Conservation (phyloP, 2,113 vertebrate species). For the Dascyllus trimaculatus region DNA sequence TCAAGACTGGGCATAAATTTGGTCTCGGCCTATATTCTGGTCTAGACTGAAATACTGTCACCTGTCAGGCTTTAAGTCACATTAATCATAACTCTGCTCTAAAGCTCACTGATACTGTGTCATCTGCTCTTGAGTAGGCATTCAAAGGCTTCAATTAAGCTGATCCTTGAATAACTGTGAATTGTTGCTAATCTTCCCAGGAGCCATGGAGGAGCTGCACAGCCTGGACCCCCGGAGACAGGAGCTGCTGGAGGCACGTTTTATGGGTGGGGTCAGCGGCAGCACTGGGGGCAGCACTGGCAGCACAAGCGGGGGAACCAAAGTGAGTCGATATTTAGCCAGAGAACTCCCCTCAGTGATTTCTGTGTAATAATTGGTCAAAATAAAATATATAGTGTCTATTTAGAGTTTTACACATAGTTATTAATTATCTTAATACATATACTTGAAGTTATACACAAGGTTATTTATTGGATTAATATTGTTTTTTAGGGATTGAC, state of each 20-base stretch:
- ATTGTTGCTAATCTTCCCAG: constrained; percentile 76
- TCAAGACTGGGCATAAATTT: not conserved
- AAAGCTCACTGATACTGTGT: constrained; percentile 19
- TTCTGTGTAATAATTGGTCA: not conserved
- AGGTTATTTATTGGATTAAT: not conserved
- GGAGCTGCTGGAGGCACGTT: constrained; percentile 97
- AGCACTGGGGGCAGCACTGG: constrained; percentile 96
- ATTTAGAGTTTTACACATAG: not conserved
- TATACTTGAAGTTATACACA: not conserved
- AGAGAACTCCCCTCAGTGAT: not conserved
- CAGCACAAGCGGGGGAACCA: constrained; percentile 96
- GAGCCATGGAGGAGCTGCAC: constrained; percentile 99
- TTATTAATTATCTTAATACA: not conserved
- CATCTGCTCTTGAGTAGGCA: constrained; percentile 31
- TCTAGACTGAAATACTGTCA: constrained; percentile 29
- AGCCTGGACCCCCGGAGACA: constrained; percentile 99
- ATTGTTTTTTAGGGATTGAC: constrained; percentile 89
- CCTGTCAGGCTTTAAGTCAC: constrained; percentile 25
- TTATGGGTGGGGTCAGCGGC: constrained; percentile 96
- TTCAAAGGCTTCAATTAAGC: constrained; percentile 37
- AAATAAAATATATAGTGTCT: not conserved
- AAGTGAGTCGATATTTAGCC: constrained; percentile 86
- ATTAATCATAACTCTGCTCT: constrained; percentile 19
- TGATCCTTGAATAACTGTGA: constrained; percentile 40
- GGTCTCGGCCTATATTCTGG: constrained; percentile 17